Evolutionary conservation across 2,888 invertebrate species (phyloP).

Genomic region (Clanis bilineata): DNA sequence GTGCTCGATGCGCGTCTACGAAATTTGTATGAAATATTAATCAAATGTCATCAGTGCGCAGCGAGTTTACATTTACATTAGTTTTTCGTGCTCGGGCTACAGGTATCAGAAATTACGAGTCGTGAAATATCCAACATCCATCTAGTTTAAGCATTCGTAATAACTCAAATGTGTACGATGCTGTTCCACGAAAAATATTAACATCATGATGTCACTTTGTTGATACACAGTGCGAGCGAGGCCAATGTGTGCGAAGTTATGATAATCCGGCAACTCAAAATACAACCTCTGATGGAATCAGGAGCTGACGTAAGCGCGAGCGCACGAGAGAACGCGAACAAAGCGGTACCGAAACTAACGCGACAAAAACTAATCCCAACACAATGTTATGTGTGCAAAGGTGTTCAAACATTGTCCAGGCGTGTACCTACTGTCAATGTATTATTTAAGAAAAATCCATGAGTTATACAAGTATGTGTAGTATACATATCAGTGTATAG

Average conservation of each 20-base stretch:
- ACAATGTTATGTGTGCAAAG: constrained; percentile 26
- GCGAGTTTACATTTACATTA: no score
- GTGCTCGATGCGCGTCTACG: no score
- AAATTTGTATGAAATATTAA: no score
- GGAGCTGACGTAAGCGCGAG: constrained; percentile 65
- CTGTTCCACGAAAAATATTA: constrained; percentile 45
- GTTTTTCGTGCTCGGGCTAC: no score
- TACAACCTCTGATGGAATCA: constrained; percentile 42
- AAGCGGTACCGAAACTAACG: constrained; percentile 40
- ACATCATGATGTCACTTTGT: constrained; percentile 69
- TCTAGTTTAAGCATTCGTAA: not conserved
- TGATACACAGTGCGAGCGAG: constrained; percentile 60
- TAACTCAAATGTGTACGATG: constrained; percentile 20
- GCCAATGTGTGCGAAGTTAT: constrained; percentile 53
- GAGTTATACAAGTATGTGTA: not conserved
- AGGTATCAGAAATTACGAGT: not conserved
- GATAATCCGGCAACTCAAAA: constrained; percentile 63
- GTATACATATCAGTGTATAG: no score
- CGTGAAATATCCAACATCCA: not conserved
- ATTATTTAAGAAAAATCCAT: not conserved
- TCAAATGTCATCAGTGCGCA: no score
- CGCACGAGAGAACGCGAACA: constrained; percentile 38
- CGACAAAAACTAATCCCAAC: constrained; percentile 31
- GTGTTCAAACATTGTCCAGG: constrained; percentile 23
- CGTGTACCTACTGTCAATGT: not conserved